These are phyloP conservation scores for Sardinella longiceps DNA, from an alignment of 2,797 vertebrate species.

Conservation along the genomic window DNA sequence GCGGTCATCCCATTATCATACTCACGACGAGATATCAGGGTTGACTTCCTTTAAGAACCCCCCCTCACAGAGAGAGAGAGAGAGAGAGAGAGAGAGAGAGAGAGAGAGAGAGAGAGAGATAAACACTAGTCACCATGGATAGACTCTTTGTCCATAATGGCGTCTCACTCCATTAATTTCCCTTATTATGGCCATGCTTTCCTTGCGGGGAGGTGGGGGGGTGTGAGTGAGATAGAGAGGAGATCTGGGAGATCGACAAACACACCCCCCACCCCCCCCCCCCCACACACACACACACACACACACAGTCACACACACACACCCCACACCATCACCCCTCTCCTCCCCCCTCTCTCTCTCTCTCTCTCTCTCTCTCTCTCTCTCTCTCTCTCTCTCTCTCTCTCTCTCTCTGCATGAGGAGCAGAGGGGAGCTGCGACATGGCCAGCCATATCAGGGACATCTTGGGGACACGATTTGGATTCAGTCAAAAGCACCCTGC, in stretches of 20 bases:
- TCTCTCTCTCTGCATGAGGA: not conserved
- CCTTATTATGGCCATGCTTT: constrained; percentile 43
- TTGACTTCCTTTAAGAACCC: constrained; percentile 67
- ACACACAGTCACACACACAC: no score
- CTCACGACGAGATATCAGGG: constrained; percentile 50
- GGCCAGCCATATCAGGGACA: not conserved
- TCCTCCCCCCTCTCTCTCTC: not conserved
- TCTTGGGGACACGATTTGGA: not conserved
- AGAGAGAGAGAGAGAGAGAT: not conserved
- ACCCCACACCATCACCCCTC: no score
- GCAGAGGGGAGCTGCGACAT: not conserved
- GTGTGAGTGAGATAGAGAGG: no score
- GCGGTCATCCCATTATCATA: not conserved
- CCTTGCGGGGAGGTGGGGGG: constrained; percentile 38
- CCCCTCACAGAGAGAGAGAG: not conserved
- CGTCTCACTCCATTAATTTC: constrained; percentile 72
- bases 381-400: not conserved
- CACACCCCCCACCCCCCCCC: no score
- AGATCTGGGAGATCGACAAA: no score
- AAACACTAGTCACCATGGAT: not conserved
- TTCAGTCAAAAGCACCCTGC: not conserved
- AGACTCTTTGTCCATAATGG: constrained; percentile 61
- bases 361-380: not conserved
- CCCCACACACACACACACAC: no score
- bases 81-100: not conserved